A percentile compares a stretch with the other conserved stretches of the same genome.
Evolutionary conservation across 2,797 vertebrate species (phyloP).

Genomic region (Urocyon cinereoargenteus): DNA sequence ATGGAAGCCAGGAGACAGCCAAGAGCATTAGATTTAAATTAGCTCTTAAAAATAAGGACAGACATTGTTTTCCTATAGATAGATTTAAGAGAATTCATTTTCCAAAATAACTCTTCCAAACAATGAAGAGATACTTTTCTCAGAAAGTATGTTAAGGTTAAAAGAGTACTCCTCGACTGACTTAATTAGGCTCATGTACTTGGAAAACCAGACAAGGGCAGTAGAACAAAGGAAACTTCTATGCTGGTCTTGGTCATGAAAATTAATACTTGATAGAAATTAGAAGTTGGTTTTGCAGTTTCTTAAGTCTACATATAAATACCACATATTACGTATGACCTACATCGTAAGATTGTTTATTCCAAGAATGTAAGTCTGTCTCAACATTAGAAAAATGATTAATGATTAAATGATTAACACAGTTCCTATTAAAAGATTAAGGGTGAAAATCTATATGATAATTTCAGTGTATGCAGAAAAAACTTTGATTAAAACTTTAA

Average conservation of each 20-base stretch:
- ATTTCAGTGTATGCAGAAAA: not conserved
- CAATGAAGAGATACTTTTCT: not conserved
- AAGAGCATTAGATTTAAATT: not conserved
- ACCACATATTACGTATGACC: not conserved
- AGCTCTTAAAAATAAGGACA: not conserved
- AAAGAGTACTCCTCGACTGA: not conserved
- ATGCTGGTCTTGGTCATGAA: not conserved
- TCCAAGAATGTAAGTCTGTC: not conserved
- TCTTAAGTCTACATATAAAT: not conserved
- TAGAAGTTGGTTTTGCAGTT: no score
- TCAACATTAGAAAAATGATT: not conserved
- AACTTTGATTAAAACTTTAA: not conserved
- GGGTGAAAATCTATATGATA: not conserved
- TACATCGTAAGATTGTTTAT: not conserved
- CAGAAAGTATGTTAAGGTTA: not conserved
- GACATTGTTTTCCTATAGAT: not conserved
- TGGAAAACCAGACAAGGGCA: not conserved
- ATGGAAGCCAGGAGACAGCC: not conserved
- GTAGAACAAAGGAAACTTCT: not conserved
- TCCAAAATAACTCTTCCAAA: not conserved
- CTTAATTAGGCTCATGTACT: not conserved
- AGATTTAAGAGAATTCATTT: not conserved
- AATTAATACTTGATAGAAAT: not conserved
- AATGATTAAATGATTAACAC: not conserved
- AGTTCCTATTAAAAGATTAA: not conserved